These are phyloP conservation scores for Phalacrocorax brasilianus DNA, from an alignment of 2,113 vertebrate species.

Conservation along the genomic window DNA sequence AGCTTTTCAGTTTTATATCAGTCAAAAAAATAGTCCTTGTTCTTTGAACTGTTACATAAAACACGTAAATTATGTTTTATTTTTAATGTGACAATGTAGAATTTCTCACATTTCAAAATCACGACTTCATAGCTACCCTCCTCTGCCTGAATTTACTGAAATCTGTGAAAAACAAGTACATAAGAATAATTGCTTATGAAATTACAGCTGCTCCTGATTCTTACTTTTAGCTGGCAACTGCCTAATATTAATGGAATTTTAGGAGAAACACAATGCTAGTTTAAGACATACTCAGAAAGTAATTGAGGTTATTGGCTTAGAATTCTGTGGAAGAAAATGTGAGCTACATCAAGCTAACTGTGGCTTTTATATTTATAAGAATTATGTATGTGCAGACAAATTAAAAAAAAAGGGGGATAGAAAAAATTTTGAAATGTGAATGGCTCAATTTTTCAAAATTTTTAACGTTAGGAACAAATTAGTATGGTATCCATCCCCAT, in stretches of 20 bases:
- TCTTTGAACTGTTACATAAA: background rate
- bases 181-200: background rate
- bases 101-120: background rate
- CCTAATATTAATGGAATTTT: background rate
- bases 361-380: background rate
- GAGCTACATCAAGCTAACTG: background rate
- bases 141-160: background rate
- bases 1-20: background rate
- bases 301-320: background rate
- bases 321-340: background rate
- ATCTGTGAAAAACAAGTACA: background rate
- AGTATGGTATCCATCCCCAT: background rate
- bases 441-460: background rate
- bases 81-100: background rate
- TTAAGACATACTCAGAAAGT: background rate
- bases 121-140: background rate
- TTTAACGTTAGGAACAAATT: background rate
- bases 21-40: background rate
- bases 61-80: background rate
- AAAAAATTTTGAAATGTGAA: background rate
- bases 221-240: background rate
- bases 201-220: background rate
- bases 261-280: background rate
- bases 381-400: background rate
- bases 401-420: background rate